A percentile compares a stretch with the other conserved stretches of the same genome.
Conservation (phyloP, 2,113 vertebrate genomes). For the Paraplagusia blochii region DNA sequence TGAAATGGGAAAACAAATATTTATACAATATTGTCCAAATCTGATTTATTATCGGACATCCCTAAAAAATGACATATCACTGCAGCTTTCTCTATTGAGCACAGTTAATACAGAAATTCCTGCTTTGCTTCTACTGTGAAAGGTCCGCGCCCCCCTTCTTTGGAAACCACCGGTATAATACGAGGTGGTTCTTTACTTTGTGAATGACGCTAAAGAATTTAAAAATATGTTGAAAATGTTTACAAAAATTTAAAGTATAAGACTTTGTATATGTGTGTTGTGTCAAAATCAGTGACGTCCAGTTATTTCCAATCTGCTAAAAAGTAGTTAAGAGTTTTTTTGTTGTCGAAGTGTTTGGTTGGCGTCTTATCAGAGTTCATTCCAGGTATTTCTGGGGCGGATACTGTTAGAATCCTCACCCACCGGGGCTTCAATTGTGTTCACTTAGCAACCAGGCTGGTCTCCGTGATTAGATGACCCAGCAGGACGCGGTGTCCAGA, state of each 20-base stretch:
- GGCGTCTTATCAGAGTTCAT: conserved; percentile 26
- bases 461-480: conserved; percentile 25
- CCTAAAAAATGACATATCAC: too few species aligned
- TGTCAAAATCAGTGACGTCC: conserved; percentile 14
- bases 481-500: conserved; percentile 19
- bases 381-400: conserved; percentile 24
- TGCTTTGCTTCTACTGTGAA: too few species aligned
- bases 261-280: conserved; percentile 41
- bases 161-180: too few species aligned
- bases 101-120: too few species aligned
- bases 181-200: conserved; percentile 27
- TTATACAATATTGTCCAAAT: too few species aligned
- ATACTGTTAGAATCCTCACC: conserved; percentile 12
- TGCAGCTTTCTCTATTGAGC: too few species aligned
- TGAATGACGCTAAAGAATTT: conserved; percentile 43
- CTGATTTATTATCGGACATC: too few species aligned
- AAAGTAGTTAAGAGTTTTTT: too few species aligned
- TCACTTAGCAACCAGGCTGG: conserved; percentile 39
- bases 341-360: conserved; percentile 23
- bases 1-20: too few species aligned
- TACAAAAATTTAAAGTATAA: conserved; percentile 32
- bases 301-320: conserved; percentile 17
- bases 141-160: too few species aligned
- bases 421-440: conserved; percentile 35
- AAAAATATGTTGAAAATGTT: conserved; percentile 46